phyloP scores from a whole-genome alignment of 2,797 vertebrate species.

The Pseudochromis fuscus region DNA sequence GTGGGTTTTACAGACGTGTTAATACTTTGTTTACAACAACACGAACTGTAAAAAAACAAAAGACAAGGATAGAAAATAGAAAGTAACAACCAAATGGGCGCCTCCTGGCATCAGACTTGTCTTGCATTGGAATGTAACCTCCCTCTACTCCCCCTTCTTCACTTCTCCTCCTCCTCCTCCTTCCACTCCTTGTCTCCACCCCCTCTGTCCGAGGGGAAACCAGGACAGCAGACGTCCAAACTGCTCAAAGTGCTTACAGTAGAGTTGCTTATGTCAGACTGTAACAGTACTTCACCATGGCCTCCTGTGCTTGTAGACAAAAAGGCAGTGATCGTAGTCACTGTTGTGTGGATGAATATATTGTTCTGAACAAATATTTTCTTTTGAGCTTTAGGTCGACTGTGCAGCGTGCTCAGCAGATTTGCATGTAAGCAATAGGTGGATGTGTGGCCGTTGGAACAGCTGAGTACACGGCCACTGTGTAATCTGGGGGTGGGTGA shows the following conservation, averaged over 20 bases:
- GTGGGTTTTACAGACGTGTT: too few species aligned
- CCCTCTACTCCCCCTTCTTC: conserved; percentile 43
- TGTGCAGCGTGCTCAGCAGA: conserved; percentile 24
- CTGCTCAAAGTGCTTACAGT: conserved; percentile 29
- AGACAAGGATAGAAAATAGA: not conserved
- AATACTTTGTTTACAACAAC: conserved; percentile 2
- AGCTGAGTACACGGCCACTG: conserved; percentile 75
- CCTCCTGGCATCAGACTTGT: conserved; percentile 73
- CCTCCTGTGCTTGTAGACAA: conserved; percentile 28
- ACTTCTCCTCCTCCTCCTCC: conserved; percentile 26
- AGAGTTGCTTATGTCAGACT: conserved; percentile 24
- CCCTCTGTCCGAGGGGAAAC: conserved; percentile 61
- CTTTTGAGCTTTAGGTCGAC: conserved; percentile 8
- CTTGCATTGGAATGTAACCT: conserved; percentile 72
- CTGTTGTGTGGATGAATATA: not conserved
- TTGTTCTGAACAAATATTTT: conserved; percentile 16
- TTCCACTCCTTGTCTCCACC: conserved; percentile 4
- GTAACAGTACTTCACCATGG: conserved; percentile 6
- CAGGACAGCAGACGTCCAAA: conserved; percentile 63
- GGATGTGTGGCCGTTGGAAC: conserved; percentile 60
- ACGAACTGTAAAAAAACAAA: not conserved
- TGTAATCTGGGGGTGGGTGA: conserved; percentile 38
- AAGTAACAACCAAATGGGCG: conserved; percentile 65
- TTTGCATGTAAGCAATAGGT: conserved; percentile 62
- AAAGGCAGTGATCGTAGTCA: conserved; percentile 12